Percentiles rank a stretch among this genome's conserved stretches.
Conservation (phyloP, 2,888 invertebrate genomes). For the Chrysomela aeneicollis region DNA sequence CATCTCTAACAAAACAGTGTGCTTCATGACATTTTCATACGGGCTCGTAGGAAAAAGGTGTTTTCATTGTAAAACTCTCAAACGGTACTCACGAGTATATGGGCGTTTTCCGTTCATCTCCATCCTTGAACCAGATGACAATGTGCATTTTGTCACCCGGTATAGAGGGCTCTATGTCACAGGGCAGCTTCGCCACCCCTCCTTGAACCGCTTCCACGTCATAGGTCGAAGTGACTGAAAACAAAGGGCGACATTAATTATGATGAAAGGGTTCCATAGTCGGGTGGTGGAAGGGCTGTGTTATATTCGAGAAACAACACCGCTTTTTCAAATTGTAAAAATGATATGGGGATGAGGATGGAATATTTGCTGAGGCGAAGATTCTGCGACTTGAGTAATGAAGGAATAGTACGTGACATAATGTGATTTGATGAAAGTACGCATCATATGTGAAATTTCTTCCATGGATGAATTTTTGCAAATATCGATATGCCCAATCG, state of each 20-base stretch:
- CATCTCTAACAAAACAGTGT: too few relatives aligned
- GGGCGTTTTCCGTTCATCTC: conserved; percentile 64
- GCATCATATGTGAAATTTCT: too few relatives aligned
- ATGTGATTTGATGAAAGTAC: neutral
- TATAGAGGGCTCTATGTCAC: conserved; percentile 67
- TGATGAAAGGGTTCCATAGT: conserved; percentile 1
- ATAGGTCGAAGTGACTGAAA: conserved; percentile 55
- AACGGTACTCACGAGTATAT: conserved; percentile 69
- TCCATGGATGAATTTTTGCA: too few relatives aligned
- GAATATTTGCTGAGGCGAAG: neutral
- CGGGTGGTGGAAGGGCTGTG: neutral
- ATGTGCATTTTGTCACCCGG: conserved; percentile 68
- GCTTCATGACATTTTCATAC: too few relatives aligned
- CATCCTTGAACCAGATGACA: conserved; percentile 72
- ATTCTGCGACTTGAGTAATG: neutral
- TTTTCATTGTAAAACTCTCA: too few relatives aligned
- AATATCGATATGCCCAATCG: too few relatives aligned
- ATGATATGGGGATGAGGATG: neutral
- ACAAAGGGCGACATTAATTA: conserved; percentile 22
- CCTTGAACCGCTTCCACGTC: conserved; percentile 67
- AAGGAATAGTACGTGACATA: neutral
- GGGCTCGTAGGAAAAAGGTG: too few relatives aligned
- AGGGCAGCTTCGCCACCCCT: conserved; percentile 67
- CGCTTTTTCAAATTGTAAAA: neutral
- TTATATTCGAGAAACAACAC: neutral